Evolutionary conservation across 2,888 invertebrate genomes (phyloP), one percentile per base, ranked within the genome.

Genomic region (Cistogaster globosa): DNA sequence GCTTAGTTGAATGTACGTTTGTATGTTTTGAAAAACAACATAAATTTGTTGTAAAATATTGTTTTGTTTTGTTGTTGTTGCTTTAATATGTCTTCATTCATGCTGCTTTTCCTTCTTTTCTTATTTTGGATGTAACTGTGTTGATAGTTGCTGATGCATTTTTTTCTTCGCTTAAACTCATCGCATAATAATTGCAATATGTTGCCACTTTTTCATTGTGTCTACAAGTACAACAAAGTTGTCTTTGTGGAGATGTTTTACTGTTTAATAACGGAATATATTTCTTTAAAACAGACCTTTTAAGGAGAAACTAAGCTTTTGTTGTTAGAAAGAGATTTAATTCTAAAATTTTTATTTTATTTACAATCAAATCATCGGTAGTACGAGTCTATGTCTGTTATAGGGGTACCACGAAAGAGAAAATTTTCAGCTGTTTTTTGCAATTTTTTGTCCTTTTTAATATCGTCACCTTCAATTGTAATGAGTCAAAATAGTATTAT

Each of bases 101-200:
- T 63, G 57, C 71, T 82, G 71, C 12, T 53, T 63, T 67, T 68
- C 58, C 67, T 57, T 58, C 53, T 65, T 45, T 60, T 77, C 42
- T 71, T 58, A 51, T 57, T 71, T 63, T 51, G 38, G 20, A 58
- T 65, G 71, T 60, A 42, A 55, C 32, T 63, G 38, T 58, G 16
- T 12, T 57, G 20, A 53, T n/a, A 62, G 18, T 79, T 72, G 69
- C 26, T 71, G 55, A 38, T 75, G 76, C n/a, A 68, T 32, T 38
- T 67, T 11, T 18, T 48, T n/a, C 12, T 63, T 42, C n/a, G 60
- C 48, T 71, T 71, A 63, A 48, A 65, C 48, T 82, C 69, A 69
- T 81, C 69, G 68, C 67, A 69, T 71, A 83, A 69, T 83, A 83
- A 83, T 71, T 77, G 82, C 82, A 77, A 77, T 83, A 77, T 83